Percentiles rank a stretch among this genome's conserved stretches.
These are phyloP conservation scores for Nephila pilipes DNA, from an alignment of 1,140 invertebrate species.

Conservation along the genomic window DNA sequence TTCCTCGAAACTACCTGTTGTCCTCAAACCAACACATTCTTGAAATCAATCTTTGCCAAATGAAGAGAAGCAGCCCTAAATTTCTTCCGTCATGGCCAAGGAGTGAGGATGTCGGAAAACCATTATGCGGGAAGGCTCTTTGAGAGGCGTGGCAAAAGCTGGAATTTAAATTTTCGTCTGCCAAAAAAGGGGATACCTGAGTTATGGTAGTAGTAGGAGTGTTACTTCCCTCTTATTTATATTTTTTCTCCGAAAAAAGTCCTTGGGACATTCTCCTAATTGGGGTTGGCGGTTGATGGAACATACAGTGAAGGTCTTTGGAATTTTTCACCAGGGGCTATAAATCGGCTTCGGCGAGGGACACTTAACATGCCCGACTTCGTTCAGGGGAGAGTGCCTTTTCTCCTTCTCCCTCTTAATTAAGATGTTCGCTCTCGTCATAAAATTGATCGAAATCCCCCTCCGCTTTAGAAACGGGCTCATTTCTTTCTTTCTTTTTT, in stretches of 20 bases:
- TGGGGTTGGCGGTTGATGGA: constrained; percentile 38
- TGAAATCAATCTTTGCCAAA: background rate
- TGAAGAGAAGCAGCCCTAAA: background rate
- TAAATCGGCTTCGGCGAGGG: background rate
- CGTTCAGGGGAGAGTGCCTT: background rate
- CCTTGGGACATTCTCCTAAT: constrained; percentile 67
- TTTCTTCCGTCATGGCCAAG: constrained; percentile 3
- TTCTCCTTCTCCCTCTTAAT: background rate
- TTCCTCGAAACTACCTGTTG: background rate
- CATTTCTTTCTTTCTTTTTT: too few species aligned
- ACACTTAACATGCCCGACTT: background rate
- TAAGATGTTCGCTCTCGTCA: background rate
- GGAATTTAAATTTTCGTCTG: constrained; percentile 75
- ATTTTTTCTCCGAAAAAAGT: background rate
- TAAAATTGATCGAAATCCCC: background rate
- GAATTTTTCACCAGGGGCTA: constrained; percentile 48
- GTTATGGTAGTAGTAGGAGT: constrained; percentile 72
- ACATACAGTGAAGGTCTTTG: background rate
- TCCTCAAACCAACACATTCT: background rate
- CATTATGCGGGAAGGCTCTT: background rate
- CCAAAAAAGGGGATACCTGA: constrained; percentile 61
- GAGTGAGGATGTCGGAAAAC: background rate
- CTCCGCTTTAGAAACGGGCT: background rate
- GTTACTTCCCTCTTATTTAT: constrained; percentile 41
- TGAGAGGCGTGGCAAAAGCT: constrained; percentile 47